Evolutionary conservation across 2,888 invertebrate genomes (phyloP).

Genomic region (Crepidodera aurea): DNA sequence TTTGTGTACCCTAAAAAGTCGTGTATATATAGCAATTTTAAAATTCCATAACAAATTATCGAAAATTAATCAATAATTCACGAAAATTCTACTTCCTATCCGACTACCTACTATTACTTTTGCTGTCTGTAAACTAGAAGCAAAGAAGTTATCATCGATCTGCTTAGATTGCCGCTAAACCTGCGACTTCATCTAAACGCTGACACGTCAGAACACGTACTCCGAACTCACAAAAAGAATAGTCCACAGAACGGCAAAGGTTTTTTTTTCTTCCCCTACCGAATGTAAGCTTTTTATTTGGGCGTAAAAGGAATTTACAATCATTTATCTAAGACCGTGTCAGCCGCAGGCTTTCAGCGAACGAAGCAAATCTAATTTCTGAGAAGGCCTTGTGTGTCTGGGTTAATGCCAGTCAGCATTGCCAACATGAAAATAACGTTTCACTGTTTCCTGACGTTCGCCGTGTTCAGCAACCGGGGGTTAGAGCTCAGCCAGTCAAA

Average conservation of each 20-base stretch:
- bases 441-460: conserved; percentile 25
- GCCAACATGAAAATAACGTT: conserved; percentile 32
- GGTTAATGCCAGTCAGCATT: conserved; percentile 33
- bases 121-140: too few species aligned
- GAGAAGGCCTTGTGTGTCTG: conserved; percentile 34
- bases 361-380: conserved; percentile 37
- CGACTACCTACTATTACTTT: too few species aligned
- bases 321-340: conserved; percentile 37
- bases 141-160: too few species aligned
- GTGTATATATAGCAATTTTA: too few species aligned
- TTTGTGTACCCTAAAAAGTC: too few species aligned
- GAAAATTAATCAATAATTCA: not conserved
- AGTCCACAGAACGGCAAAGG: conserved; percentile 8
- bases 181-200: not conserved
- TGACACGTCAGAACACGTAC: not conserved
- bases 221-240: not conserved
- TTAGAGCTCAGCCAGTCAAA: not conserved
- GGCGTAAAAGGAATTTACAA: conserved; percentile 35
- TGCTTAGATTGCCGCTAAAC: not conserved
- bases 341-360: conserved; percentile 35
- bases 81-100: not conserved
- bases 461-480: not conserved
- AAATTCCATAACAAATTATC: not conserved
- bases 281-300: conserved; percentile 25
- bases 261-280: conserved; percentile 2